phyloP scores from a whole-genome alignment of 1,140 invertebrate genomes.

The Colletes latitarsis region DNA sequence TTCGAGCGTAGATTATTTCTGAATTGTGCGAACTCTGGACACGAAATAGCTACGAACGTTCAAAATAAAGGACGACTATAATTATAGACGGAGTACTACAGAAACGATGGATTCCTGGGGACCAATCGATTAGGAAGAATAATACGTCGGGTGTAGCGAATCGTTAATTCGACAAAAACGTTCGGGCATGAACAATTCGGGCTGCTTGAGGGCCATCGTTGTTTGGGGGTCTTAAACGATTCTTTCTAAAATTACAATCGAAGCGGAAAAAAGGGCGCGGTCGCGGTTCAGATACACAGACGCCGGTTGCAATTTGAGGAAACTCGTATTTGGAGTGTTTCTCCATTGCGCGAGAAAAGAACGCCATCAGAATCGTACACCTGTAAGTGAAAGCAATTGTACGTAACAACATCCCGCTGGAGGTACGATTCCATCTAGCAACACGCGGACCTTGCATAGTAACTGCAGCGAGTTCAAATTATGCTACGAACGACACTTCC shows the following conservation, averaged over 20 bases:
- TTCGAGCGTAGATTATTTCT: no score
- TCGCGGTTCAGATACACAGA: neutral
- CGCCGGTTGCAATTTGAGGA: neutral
- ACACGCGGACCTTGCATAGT: conserved; percentile 51
- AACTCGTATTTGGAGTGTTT: neutral
- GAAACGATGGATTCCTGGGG: neutral
- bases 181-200: neutral
- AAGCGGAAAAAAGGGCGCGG: neutral
- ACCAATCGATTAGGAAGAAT: neutral
- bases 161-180: conserved; percentile 9
- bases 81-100: neutral
- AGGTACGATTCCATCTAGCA: conserved; percentile 62
- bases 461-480: conserved; percentile 50
- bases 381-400: conserved; percentile 65
- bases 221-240: neutral
- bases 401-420: conserved; percentile 58
- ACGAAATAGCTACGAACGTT: no score
- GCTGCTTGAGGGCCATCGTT: neutral
- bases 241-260: neutral
- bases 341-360: neutral
- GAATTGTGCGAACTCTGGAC: no score
- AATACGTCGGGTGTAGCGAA: neutral
- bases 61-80: neutral
- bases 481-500: conserved; percentile 45
- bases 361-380: conserved; percentile 40